Base-by-base conservation (phyloP, 2,113 vertebrate species). In the Lipophrys pholis region DNA sequence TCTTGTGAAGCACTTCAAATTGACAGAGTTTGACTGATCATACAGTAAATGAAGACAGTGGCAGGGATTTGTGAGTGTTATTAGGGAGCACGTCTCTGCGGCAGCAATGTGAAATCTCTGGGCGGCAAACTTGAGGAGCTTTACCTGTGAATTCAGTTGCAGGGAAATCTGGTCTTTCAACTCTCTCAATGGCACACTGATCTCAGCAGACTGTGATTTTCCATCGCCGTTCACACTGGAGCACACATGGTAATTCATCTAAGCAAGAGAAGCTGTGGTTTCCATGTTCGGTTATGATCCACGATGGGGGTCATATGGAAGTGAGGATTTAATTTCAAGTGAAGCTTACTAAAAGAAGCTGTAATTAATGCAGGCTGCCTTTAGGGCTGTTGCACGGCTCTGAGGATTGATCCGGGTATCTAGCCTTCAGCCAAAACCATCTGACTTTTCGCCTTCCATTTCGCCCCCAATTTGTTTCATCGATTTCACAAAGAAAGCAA, bases 401-500 rank as follows among this genome's bases (percentile, higher is more conserved):
- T 21, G 50, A 73, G 43, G 52, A 84, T 62, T 78, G 54, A 83
- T 84, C 53, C 51, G 71, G 78, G 68, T 12, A 21, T 55, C 0
- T 41, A 17, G 54, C 55, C 45, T 14, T 39, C 9, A 45, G 54
- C 55, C 72, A 81, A 71, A 80, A 42, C 42, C 61, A 69, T 51
- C 64, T 67, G 80, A 55, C 16, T 55, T 58, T 58, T 17, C 6
- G 30, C 54, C n/a, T 68, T 10, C 16, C 35, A 74, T 38, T 67
- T 43, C 7, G 38, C 38, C 55, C 14, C 14, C 12, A 53, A 55
- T 69, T 69, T 60, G 41, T 68, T 68, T 59, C 59, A 86, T 81
- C 76, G 75, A 86, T 83, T 71, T 71, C 8, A 62, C 58, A 45
- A 60, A 65, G 49, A 58, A 76, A 80, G 78, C 49, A 12, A 10